phyloP scores from a whole-genome alignment of 2,888 invertebrate species.

The Trichogramma dendrolimi region DNA sequence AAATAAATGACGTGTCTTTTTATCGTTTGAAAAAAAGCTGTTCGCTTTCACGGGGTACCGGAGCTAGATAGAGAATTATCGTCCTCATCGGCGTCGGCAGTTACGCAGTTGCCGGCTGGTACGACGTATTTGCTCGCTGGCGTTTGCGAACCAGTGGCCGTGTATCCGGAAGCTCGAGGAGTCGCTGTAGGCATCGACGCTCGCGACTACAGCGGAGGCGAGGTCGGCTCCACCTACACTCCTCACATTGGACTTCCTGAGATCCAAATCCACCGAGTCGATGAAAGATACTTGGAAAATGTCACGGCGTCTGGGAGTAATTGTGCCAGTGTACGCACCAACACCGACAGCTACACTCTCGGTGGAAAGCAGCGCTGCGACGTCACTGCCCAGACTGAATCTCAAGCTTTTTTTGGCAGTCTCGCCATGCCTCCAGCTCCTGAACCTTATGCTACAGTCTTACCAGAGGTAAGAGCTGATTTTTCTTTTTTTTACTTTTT shows the following conservation, averaged over 20 bases:
- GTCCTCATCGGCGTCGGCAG: constrained; percentile 53
- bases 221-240: not conserved
- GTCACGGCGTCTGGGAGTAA: constrained; percentile 1
- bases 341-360: not conserved
- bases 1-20: not conserved
- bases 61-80: constrained; percentile 57
- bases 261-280: constrained; percentile 42
- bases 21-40: not conserved
- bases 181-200: constrained; percentile 42
- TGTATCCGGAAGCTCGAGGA: constrained; percentile 35
- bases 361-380: not conserved
- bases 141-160: constrained; percentile 18
- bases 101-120: not conserved
- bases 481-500: too few species aligned
- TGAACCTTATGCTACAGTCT: too few species aligned
- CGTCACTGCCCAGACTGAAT: constrained; percentile 6
- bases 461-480: too few species aligned
- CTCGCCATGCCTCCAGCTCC: constrained; percentile 3
- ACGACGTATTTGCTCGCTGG: constrained; percentile 15
- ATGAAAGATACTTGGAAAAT: constrained; percentile 51
- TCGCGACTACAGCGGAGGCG: constrained; percentile 37
- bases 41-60: not conserved
- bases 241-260: constrained; percentile 41
- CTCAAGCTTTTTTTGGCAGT: constrained; percentile 1
- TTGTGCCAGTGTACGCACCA: constrained; percentile 9